Evolutionary conservation across 2,888 invertebrate genomes (phyloP).

Genomic region (Cacoxenus indagator): DNA sequence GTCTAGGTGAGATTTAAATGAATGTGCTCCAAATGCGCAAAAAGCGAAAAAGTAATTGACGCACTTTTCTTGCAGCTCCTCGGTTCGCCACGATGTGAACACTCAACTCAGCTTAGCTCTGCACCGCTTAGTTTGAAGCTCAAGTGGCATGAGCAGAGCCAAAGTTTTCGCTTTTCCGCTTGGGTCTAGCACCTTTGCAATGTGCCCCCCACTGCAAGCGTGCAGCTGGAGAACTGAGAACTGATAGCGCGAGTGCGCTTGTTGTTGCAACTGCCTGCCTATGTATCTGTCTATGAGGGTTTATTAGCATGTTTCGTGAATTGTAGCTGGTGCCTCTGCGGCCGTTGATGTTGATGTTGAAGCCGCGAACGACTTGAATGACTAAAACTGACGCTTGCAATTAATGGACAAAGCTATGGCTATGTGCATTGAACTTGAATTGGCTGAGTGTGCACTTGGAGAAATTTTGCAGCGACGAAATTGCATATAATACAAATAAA

Average conservation of each 20-base stretch:
- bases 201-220: too few species aligned
- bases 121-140: slow-evolving; percentile 11
- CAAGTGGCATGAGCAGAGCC: neutral
- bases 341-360: slow-evolving; percentile 24
- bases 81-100: too few species aligned
- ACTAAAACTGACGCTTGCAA: slow-evolving; percentile 39
- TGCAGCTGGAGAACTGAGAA: too few species aligned
- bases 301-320: slow-evolving; percentile 55
- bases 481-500: neutral
- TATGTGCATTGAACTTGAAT: slow-evolving; percentile 22
- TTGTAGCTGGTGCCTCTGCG: slow-evolving; percentile 38
- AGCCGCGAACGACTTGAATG: slow-evolving; percentile 31
- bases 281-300: slow-evolving; percentile 37
- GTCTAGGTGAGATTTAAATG: slow-evolving; percentile 61
- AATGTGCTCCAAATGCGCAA: slow-evolving; percentile 65
- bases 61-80: slow-evolving; percentile 37
- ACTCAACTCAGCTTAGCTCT: neutral
- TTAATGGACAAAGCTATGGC: slow-evolving; percentile 38
- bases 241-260: neutral
- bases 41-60: slow-evolving; percentile 63
- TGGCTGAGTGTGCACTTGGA: slow-evolving; percentile 15
- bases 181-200: too few species aligned
- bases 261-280: neutral
- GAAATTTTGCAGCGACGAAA: neutral
- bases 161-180: neutral